phyloP scores from a whole-genome alignment of 2,888 invertebrate species.

The Mayetiola destructor region DNA sequence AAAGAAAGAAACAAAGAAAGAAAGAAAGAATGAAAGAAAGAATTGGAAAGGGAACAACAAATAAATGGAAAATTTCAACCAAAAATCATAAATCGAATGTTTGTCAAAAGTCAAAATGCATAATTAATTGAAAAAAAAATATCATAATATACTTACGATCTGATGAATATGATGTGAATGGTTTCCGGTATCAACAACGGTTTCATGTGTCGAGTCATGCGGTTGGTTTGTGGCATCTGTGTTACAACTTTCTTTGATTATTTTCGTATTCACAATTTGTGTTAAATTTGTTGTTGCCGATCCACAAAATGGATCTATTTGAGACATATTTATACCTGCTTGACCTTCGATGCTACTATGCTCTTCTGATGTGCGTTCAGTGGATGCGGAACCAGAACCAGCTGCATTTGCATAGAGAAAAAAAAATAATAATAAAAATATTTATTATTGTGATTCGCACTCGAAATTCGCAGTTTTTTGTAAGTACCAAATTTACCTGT shows the following conservation, averaged over 20 bases:
- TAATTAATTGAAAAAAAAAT: background rate
- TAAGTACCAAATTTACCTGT: constrained; percentile 35
- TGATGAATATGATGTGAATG: constrained; percentile 36
- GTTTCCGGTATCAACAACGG: constrained; percentile 33
- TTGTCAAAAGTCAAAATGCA: constrained; percentile 22
- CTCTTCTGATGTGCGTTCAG: constrained; percentile 40
- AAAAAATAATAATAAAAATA: background rate
- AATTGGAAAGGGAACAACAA: no score
- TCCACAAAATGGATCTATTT: constrained; percentile 35
- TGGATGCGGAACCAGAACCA: constrained; percentile 35
- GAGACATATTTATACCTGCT: constrained; percentile 21
- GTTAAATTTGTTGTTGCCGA: constrained; percentile 28
- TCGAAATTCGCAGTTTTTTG: no score
- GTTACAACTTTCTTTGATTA: constrained; percentile 35
- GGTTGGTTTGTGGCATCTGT: constrained; percentile 17
- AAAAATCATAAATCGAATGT: no score
- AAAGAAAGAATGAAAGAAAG: constrained; percentile 14
- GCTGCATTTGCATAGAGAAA: background rate
- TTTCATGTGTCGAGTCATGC: constrained; percentile 40
- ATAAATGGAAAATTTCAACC: no score
- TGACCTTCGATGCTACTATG: constrained; percentile 30
- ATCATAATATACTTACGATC: constrained; percentile 28
- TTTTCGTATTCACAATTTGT: constrained; percentile 32
- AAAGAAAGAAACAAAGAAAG: constrained; percentile 31
- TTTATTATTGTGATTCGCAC: constrained; percentile 15